phyloP scores from a whole-genome alignment of 1,140 invertebrate species.

The Portunus trituberculatus region DNA sequence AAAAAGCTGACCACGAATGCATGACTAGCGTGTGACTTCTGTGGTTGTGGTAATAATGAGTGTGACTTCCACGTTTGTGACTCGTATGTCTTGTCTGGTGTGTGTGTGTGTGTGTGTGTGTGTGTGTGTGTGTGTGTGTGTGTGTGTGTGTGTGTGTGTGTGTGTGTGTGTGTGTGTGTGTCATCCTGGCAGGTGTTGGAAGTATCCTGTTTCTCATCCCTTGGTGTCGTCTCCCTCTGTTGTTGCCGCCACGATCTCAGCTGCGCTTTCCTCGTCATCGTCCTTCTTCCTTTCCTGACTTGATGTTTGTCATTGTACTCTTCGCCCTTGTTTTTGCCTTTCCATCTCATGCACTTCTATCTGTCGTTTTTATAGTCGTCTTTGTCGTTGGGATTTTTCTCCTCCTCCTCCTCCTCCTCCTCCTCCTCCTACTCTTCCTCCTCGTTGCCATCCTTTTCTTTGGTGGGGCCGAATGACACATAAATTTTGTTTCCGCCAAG shows the following conservation, averaged over 20 bases:
- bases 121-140: no score
- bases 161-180: no score
- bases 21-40: no score
- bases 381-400: neutral
- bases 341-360: neutral
- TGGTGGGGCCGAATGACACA: conserved; percentile 9
- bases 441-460: conserved; percentile 11
- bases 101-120: no score
- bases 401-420: conserved; percentile 13
- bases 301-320: neutral
- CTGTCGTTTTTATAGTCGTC: neutral
- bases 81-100: no score
- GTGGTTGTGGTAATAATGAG: no score
- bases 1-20: no score
- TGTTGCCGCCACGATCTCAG: neutral
- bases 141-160: no score
- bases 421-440: conserved; percentile 26
- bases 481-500: conserved; percentile 23
- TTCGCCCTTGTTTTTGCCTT: no score
- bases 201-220: neutral
- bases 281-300: neutral
- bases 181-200: no score
- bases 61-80: no score
- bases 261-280: neutral
- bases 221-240: neutral